Conservation (phyloP, 2,888 invertebrate species). For the Epinotia nisella region DNA sequence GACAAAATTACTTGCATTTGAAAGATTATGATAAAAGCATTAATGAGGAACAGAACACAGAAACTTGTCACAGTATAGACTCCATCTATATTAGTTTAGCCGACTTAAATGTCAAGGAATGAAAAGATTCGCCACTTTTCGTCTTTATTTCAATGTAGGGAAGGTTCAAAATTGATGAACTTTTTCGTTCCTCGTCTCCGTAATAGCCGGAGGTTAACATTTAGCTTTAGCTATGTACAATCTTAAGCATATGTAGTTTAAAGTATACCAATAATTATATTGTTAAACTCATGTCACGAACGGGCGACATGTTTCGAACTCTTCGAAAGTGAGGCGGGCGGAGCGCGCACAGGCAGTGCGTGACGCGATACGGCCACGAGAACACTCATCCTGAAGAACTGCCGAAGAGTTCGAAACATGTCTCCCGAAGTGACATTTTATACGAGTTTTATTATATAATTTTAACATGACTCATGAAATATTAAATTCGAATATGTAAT, state of each 20-base stretch:
- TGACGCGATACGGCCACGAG: too few species aligned
- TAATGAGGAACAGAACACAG: conserved; percentile 21
- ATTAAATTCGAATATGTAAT: too few species aligned
- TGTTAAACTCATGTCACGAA: too few species aligned
- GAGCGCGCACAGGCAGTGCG: too few species aligned
- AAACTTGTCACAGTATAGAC: neutral
- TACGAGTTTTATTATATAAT: too few species aligned
- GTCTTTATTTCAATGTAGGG: neutral
- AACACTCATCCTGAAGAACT: too few species aligned
- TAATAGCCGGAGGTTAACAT: neutral
- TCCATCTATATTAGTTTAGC: conserved; percentile 1
- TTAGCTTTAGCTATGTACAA: neutral
- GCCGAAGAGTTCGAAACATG: too few species aligned
- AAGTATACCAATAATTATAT: too few species aligned
- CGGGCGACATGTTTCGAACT: too few species aligned
- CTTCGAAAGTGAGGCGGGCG: too few species aligned
- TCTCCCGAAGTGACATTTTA: too few species aligned
- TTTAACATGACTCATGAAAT: too few species aligned
- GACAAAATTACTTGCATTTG: neutral
- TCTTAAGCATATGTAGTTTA: neutral
- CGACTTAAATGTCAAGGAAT: neutral
- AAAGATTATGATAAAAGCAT: neutral
- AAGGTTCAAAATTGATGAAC: neutral
- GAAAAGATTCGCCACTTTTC: neutral
- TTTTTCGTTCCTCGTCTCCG: neutral